These are phyloP conservation scores for Mormyrops boulengeri DNA, from an alignment of 2,797 vertebrate species.

Conservation along the genomic window DNA sequence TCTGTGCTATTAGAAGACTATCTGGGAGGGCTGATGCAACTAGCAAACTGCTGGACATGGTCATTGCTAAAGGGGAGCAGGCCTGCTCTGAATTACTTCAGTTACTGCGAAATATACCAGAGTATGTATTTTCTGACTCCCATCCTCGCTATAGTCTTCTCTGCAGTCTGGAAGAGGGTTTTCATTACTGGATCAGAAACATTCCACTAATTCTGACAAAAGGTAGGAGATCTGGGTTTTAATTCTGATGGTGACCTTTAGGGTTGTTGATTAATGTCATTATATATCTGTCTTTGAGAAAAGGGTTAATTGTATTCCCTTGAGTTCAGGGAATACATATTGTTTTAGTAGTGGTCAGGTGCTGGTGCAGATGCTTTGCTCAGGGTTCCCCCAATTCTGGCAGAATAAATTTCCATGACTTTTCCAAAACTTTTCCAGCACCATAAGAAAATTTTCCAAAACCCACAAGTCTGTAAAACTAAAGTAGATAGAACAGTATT, in stretches of 20 bases:
- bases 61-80: neutral
- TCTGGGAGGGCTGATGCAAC: neutral
- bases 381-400: no score
- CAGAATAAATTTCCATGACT: no score
- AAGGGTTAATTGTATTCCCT: neutral
- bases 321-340: neutral
- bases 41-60: neutral
- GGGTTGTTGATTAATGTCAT: neutral
- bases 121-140: no score
- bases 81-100: neutral
- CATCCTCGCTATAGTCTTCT: neutral
- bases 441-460: no score
- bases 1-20: neutral
- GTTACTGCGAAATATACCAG: neutral
- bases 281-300: neutral
- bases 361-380: neutral
- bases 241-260: neutral
- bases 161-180: neutral
- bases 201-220: neutral
- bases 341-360: neutral
- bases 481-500: no score
- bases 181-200: neutral
- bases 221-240: neutral
- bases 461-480: no score
- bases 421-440: no score